phyloP scores from a whole-genome alignment of 2,888 invertebrate species.

The Thalpophila matura region DNA sequence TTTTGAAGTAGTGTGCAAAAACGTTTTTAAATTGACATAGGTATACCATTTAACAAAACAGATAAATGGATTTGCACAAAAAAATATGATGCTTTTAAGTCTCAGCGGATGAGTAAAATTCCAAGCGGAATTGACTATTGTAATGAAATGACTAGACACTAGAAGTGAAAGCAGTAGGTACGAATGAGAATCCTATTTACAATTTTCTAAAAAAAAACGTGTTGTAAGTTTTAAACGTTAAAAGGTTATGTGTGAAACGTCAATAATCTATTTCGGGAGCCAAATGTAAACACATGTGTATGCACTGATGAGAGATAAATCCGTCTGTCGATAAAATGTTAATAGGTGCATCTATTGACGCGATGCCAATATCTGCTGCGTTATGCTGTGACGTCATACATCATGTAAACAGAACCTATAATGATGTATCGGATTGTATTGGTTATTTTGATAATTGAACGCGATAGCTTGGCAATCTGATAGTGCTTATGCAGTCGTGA shows the following conservation, averaged over 20 bases:
- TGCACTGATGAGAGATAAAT: slow-evolving; percentile 54
- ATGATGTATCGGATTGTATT: slow-evolving; percentile 30
- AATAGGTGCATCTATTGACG: slow-evolving; percentile 55
- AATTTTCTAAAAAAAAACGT: slow-evolving; percentile 1
- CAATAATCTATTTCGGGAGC: slow-evolving; percentile 48
- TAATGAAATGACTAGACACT: not conserved
- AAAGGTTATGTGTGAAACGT: slow-evolving; percentile 18
- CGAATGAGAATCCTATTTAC: no score
- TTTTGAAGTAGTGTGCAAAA: slow-evolving; percentile 7
- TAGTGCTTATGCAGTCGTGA: slow-evolving; percentile 31
- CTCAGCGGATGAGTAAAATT: not conserved
- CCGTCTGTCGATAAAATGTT: slow-evolving; percentile 41
- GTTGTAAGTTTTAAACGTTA: slow-evolving; percentile 1
- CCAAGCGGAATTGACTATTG: not conserved
- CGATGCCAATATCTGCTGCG: slow-evolving; percentile 56
- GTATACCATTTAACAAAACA: not conserved
- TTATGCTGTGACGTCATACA: slow-evolving; percentile 37
- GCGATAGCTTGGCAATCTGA: slow-evolving; percentile 41
- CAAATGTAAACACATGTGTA: slow-evolving; percentile 58
- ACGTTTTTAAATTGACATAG: not conserved
- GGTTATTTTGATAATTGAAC: slow-evolving; percentile 24
- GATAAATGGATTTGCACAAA: slow-evolving; percentile 4
- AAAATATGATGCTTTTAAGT: not conserved
- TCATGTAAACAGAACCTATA: slow-evolving; percentile 52
- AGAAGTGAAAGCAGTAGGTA: not conserved